Percentiles rank a stretch among this genome's conserved stretches.
Evolutionary conservation across 2,888 invertebrate species (phyloP).

Genomic region (Aspidiotus destructor): DNA sequence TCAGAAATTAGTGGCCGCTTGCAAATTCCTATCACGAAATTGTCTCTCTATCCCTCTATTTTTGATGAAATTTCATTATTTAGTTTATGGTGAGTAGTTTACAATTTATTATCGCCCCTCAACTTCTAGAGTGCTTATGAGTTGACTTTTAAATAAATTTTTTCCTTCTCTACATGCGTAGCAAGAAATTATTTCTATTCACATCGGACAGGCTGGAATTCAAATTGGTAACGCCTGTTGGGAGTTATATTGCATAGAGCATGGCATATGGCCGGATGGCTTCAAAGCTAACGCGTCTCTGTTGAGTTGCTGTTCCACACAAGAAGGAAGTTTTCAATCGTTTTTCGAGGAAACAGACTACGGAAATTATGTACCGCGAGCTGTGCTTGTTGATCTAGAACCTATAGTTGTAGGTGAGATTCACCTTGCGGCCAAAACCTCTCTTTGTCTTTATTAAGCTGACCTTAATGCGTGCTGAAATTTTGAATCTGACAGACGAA

Average conservation of each 20-base stretch:
- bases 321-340: slow-evolving; percentile 17
- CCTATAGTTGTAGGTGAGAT: slow-evolving; percentile 23
- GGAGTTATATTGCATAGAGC: slow-evolving; percentile 29
- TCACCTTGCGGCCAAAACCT: neutral
- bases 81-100: no score
- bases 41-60: no score
- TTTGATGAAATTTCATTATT: no score
- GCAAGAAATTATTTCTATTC: slow-evolving; percentile 30
- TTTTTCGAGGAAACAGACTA: slow-evolving; percentile 28
- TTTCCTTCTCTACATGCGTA: neutral
- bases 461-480: neutral
- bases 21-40: no score
- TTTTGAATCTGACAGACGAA: slow-evolving; percentile 20
- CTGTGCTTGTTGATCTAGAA: slow-evolving; percentile 28
- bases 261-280: slow-evolving; percentile 29
- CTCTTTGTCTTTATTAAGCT: neutral
- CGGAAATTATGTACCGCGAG: slow-evolving; percentile 26
- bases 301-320: slow-evolving; percentile 1
- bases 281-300: slow-evolving; percentile 16
- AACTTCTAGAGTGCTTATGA: no score
- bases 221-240: slow-evolving; percentile 28
- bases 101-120: no score
- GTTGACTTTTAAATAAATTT: neutral
- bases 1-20: no score
- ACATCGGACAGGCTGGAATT: slow-evolving; percentile 31